Base-by-base conservation (phyloP, 2,113 vertebrate genomes). In the Oreocharis arfaki region DNA sequence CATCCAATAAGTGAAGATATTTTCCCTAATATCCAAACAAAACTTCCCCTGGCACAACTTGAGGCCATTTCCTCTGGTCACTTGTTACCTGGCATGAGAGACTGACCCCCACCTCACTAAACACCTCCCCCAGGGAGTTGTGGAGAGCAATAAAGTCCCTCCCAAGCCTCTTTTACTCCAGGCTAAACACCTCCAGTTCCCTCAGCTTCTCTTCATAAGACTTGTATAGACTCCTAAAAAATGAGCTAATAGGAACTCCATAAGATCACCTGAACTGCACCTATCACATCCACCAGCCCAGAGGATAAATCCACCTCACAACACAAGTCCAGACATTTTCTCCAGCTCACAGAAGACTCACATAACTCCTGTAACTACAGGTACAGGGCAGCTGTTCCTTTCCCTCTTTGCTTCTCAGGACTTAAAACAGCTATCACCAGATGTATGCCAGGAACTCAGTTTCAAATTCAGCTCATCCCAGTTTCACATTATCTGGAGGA, bases 191-290 rank as follows among this genome's bases (percentile, higher is more conserved):
- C 6, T 11, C 33, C 39, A n/a, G 20, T 10, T 61, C 26, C 30
- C 24, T 61, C 70, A 61, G n/a, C 47, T 55, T 32, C 9, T 83
- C 21, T 76, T 75, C 4, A 4, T 22, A 55, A 60, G 30, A 32
- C 11, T 53, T 23, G 41, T 16, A 28, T 0, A 60, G n/a, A 47
- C 19, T 64, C 9, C 41, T n/a, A 33, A 67, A 85, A 93, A 64
- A 20, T 2, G 37, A 71, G 6, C 35, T 24, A 59, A 50, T 32
- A 65, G 13, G 11, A 32, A 26, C 9, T 68, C 7, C 0, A 0
- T 41, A 44, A 47, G 8, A 14, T 53, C 39, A 77, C 16, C 26
- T 77, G n/a, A 23, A 30, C 28, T 65, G 32, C 55, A 73, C 10
- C 4, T 17, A 55, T 22, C 16, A 3, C 49, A 76, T 14, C 21